phyloP scores from a whole-genome alignment of 2,797 vertebrate genomes.

The Sternotherus odoratus region DNA sequence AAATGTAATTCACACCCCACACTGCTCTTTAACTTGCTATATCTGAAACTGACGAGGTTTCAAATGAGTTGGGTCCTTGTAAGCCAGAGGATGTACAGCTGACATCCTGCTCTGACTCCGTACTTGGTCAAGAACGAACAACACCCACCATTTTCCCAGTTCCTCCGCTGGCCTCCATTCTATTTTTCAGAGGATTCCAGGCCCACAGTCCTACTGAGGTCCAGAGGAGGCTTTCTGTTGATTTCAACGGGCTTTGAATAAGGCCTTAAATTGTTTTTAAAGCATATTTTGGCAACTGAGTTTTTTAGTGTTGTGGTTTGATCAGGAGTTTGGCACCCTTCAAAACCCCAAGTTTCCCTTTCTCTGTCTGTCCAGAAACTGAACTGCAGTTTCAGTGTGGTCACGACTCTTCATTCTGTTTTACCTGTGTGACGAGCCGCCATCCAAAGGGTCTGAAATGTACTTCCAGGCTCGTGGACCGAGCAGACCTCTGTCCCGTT shows the following conservation, averaged over 20 bases:
- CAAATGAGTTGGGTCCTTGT: not conserved
- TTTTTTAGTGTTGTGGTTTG: no score
- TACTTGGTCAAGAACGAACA: not conserved
- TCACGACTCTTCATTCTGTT: not conserved
- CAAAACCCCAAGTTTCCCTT: not conserved
- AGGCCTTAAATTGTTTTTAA: not conserved
- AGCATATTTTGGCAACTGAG: no score
- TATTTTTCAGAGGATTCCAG: not conserved
- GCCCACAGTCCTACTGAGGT: not conserved
- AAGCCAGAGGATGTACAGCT: not conserved
- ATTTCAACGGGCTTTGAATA: not conserved
- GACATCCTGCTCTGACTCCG: not conserved
- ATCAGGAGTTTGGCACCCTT: no score
- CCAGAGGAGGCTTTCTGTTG: not conserved
- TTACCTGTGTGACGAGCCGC: no score
- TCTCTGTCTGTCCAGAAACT: not conserved
- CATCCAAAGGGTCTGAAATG: no score
- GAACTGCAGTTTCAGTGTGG: not conserved
- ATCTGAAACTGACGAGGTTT: not conserved
- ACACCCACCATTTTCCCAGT: fast-evolving
- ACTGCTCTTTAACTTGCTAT: not conserved
- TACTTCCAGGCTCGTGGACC: not conserved
- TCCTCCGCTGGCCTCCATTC: not conserved
- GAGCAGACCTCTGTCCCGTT: not conserved
- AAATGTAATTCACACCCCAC: not conserved